These are phyloP conservation scores for Scopus umbretta DNA, from an alignment of 2,113 vertebrate genomes.

Conservation along the genomic window DNA sequence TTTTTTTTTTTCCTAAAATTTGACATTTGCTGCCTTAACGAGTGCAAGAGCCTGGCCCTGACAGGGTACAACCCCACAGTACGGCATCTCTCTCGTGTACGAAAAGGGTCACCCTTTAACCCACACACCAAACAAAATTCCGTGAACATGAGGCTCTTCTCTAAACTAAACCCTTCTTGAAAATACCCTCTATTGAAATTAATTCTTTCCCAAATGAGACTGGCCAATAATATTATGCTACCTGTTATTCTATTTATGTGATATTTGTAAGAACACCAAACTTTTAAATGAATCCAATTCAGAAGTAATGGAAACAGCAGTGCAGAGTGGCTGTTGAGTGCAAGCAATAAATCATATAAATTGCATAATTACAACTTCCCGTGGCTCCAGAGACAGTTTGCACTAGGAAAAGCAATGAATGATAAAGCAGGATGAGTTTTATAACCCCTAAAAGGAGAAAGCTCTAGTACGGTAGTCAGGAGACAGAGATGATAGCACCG, in stretches of 20 bases:
- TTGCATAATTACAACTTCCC: conserved; percentile 19
- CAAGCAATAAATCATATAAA: conserved; percentile 46
- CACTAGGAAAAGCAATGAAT: background rate
- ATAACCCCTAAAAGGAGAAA: background rate
- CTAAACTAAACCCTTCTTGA: background rate
- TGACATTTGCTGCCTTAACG: background rate
- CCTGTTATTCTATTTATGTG: background rate
- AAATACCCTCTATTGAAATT: background rate
- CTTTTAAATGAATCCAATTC: background rate
- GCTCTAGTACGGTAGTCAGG: background rate
- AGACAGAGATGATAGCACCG: background rate
- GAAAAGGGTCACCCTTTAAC: background rate
- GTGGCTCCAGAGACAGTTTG: background rate
- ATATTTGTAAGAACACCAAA: background rate
- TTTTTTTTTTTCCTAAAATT: too few species aligned
- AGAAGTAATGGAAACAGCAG: background rate
- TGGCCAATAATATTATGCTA: background rate
- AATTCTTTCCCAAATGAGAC: background rate
- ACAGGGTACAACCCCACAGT: background rate
- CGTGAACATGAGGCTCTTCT: background rate
- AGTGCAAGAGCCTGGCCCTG: background rate
- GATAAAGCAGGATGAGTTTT: background rate
- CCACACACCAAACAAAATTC: background rate
- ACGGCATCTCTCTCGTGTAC: background rate
- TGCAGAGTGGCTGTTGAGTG: background rate